phyloP scores from a whole-genome alignment of 2,888 invertebrate genomes.

The Scaptomyza caliginosa region DNA sequence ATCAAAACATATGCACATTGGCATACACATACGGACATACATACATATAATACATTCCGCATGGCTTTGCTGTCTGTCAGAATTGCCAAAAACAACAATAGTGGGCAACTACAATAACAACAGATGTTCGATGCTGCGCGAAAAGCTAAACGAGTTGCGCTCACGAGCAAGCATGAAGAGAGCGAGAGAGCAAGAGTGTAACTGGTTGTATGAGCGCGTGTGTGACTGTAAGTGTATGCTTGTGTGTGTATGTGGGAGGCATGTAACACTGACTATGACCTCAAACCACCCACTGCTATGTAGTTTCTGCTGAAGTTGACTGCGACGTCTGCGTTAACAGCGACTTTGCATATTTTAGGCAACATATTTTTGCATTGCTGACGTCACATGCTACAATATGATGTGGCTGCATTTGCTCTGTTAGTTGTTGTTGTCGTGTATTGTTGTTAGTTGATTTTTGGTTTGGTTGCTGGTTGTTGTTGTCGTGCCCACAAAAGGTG shows the following conservation, averaged over 20 bases:
- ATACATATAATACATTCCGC: slow-evolving; percentile 44
- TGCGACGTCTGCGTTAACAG: slow-evolving; percentile 31
- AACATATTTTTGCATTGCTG: slow-evolving; percentile 49
- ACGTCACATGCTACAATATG: slow-evolving; percentile 48
- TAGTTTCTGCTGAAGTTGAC: slow-evolving; percentile 29
- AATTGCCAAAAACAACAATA: slow-evolving; percentile 64
- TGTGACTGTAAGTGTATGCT: too few relatives aligned
- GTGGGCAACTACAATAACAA: slow-evolving; percentile 55
- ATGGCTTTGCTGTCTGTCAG: slow-evolving; percentile 52
- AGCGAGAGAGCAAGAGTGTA: slow-evolving; percentile 46
- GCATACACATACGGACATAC: background rate
- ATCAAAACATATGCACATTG: slow-evolving; percentile 60
- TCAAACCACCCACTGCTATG: slow-evolving; percentile 69
- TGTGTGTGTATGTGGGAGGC: slow-evolving; percentile 43
- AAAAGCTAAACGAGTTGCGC: slow-evolving; percentile 76
- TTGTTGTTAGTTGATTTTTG: slow-evolving; percentile 34
- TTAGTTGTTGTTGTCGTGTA: slow-evolving; percentile 28
- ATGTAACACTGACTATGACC: slow-evolving; percentile 70
- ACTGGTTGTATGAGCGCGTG: slow-evolving; percentile 27
- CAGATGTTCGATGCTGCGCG: slow-evolving; percentile 66
- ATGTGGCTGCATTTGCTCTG: slow-evolving; percentile 18
- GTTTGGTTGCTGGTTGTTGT: slow-evolving; percentile 34
- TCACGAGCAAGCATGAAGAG: slow-evolving; percentile 47
- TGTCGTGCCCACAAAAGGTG: slow-evolving; percentile 71
- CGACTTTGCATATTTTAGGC: slow-evolving; percentile 50